Percentiles rank a stretch among this genome's conserved stretches.
These are phyloP conservation scores for Cerastis rubricosa DNA, from an alignment of 2,888 invertebrate species.

Conservation along the genomic window DNA sequence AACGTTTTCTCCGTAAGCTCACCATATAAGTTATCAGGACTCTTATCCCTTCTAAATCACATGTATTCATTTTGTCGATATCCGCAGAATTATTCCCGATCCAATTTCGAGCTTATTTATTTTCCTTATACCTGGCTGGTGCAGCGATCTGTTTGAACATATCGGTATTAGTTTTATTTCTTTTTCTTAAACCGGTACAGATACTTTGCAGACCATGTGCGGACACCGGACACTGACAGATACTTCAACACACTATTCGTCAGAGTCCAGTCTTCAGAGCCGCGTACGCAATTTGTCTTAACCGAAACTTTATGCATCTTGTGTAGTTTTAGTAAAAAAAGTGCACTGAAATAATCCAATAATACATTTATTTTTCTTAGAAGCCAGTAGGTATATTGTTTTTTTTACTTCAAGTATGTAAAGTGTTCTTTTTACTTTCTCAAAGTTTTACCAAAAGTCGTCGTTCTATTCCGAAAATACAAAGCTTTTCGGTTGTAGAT, in stretches of 20 bases:
- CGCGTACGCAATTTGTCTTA: background rate
- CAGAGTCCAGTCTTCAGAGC: background rate
- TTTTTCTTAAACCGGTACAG: background rate
- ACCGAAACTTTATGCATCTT: background rate
- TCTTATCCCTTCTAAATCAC: constrained; percentile 30
- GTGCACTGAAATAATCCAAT: background rate
- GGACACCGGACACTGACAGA: background rate
- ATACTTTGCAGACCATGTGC: background rate
- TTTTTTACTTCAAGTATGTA: background rate
- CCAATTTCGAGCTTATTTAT: constrained; percentile 51
- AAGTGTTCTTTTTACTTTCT: background rate
- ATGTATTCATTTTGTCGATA: constrained; percentile 50
- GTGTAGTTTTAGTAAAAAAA: background rate
- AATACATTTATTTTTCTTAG: background rate
- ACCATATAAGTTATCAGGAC: constrained; percentile 44
- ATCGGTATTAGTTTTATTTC: constrained; percentile 4
- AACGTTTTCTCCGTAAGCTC: constrained; percentile 32
- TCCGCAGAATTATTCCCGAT: constrained; percentile 34
- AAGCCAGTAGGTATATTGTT: background rate
- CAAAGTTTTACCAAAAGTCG: background rate
- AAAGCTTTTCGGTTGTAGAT: background rate
- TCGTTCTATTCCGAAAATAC: background rate
- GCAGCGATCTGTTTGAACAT: constrained; percentile 12
- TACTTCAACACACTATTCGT: background rate
- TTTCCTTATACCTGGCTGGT: constrained; percentile 29